Percentiles rank a stretch among this genome's conserved stretches.
These are phyloP conservation scores for Nymphalis polychloros DNA, from an alignment of 2,888 invertebrate species.

Conservation along the genomic window DNA sequence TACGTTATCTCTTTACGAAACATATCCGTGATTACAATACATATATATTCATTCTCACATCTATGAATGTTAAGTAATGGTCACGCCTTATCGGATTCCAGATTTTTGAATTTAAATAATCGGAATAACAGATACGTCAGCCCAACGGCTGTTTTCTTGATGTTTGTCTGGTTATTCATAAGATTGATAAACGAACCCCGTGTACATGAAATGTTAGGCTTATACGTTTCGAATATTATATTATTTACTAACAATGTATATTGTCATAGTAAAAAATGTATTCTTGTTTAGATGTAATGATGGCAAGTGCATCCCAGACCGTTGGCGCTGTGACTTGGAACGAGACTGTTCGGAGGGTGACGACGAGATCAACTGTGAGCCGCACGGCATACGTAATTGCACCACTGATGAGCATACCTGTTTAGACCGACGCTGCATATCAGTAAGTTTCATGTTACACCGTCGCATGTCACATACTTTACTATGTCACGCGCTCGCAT, in stretches of 20 bases:
- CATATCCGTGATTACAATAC: neutral
- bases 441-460: slow-evolving; percentile 75
- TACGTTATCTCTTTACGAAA: neutral
- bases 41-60: no score
- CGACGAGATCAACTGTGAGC: slow-evolving; percentile 87
- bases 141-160: no score
- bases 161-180: no score
- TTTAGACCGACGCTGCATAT: slow-evolving; percentile 86
- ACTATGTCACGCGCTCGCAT: no score
- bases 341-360: slow-evolving; percentile 90
- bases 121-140: no score
- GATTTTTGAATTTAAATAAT: no score
- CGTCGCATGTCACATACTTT: neutral
- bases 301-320: slow-evolving; percentile 89
- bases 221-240: no score
- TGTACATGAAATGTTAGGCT: no score
- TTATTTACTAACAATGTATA: no score
- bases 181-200: no score
- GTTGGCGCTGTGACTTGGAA: slow-evolving; percentile 90
- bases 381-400: slow-evolving; percentile 84
- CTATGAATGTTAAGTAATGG: no score
- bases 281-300: slow-evolving; percentile 83
- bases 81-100: no score
- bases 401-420: slow-evolving; percentile 87
- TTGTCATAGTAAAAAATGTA: neutral